Evolutionary conservation across 2,888 invertebrate genomes (phyloP).

Genomic region (Rhagophthalmus giganteus): DNA sequence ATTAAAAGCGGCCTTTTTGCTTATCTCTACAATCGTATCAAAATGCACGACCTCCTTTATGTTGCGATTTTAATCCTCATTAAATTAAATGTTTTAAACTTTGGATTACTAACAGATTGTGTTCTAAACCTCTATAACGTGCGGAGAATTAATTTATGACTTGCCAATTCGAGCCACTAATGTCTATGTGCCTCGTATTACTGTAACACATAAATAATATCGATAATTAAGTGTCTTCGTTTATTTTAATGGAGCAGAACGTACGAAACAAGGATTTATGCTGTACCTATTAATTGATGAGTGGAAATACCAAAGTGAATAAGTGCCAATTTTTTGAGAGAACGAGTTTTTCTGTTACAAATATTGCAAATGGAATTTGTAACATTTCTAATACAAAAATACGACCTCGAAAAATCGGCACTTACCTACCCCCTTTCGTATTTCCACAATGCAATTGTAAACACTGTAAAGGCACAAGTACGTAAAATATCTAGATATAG

Average conservation of each 20-base stretch:
- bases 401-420: too few relatives aligned
- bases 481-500: too few relatives aligned
- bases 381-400: too few relatives aligned
- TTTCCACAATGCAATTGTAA: too few relatives aligned
- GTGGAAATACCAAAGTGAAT: too few relatives aligned
- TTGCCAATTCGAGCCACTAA: conserved; percentile 20
- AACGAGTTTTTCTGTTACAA: too few relatives aligned
- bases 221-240: conserved; percentile 14
- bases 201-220: conserved; percentile 18
- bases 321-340: too few relatives aligned
- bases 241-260: conserved; percentile 8
- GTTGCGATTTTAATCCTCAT: conserved; percentile 14
- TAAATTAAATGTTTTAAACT: conserved; percentile 16
- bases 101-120: conserved; percentile 20
- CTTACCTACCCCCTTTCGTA: too few relatives aligned
- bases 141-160: conserved; percentile 23
- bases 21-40: conserved; percentile 9
- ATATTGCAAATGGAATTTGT: too few relatives aligned
- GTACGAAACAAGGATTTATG: conserved; percentile 6
- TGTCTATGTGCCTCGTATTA: conserved; percentile 17
- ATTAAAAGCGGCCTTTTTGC: not conserved
- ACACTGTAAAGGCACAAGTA: too few relatives aligned
- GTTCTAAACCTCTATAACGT: conserved; percentile 17
- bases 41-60: conserved; percentile 6
- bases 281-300: too few relatives aligned